Evolutionary conservation across 2,113 vertebrate genomes (phyloP).

Genomic region (Rhinolophus sinicus): DNA sequence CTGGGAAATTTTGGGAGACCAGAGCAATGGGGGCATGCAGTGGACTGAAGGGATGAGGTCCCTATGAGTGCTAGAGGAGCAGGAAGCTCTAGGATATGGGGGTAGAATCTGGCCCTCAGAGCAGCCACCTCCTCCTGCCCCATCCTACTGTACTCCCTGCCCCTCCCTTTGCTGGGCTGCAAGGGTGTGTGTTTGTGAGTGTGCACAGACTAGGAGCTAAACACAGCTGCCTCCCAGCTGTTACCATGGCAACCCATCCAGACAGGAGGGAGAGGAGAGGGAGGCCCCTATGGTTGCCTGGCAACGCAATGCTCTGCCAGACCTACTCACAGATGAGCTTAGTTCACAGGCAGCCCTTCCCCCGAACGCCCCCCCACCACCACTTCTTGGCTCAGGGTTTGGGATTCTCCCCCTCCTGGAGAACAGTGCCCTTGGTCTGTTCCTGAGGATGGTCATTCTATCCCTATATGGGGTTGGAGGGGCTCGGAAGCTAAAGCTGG

Average conservation of each 20-base stretch:
- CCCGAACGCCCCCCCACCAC: background rate
- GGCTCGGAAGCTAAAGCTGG: background rate
- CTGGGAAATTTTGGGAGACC: background rate
- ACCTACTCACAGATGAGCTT: constrained; percentile 72
- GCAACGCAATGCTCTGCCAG: constrained; percentile 81
- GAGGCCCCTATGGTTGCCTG: constrained; percentile 73
- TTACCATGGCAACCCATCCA: constrained; percentile 80
- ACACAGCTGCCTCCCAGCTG: constrained; percentile 82
- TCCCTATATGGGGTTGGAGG: background rate
- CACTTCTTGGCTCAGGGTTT: constrained; percentile 31
- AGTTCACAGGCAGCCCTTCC: constrained; percentile 69
- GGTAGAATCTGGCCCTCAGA: background rate
- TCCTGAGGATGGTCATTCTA: background rate
- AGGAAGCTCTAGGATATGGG: background rate
- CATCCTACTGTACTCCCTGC: constrained; percentile 5
- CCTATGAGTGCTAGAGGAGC: background rate
- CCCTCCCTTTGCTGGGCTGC: constrained; percentile 60
- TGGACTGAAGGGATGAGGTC: background rate
- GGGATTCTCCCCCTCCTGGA: background rate
- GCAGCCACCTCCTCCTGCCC: background rate
- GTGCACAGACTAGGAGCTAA: constrained; percentile 73
- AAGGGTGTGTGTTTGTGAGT: constrained; percentile 75
- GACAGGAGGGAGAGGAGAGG: constrained; percentile 75
- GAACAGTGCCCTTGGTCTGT: background rate
- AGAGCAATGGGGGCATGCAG: background rate